phyloP scores from a whole-genome alignment of 1,140 invertebrate genomes.

The Pectinophora gossypiella region DNA sequence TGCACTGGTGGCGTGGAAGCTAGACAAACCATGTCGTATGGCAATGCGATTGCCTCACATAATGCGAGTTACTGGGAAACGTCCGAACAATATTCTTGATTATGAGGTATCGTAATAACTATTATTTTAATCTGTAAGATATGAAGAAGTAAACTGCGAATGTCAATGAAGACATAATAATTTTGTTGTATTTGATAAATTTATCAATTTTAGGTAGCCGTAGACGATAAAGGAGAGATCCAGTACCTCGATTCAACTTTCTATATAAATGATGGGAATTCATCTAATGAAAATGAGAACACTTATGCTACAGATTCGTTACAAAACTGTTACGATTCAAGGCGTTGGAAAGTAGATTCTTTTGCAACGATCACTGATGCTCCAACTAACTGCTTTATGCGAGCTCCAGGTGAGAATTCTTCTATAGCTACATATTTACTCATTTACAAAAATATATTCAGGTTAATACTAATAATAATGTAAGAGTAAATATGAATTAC shows the following conservation, averaged over 20 bases:
- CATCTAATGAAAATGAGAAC: not conserved
- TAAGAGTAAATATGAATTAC: too few relatives aligned
- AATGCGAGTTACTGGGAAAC: constrained; percentile 78
- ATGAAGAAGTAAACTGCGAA: not conserved
- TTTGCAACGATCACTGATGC: not conserved
- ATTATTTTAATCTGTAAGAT: not conserved
- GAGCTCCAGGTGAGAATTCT: too few relatives aligned
- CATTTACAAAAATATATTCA: too few relatives aligned
- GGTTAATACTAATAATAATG: too few relatives aligned
- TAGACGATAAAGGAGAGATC: not conserved
- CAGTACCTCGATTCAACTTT: not conserved
- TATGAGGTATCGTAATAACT: constrained; percentile 34
- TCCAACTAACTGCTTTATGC: not conserved
- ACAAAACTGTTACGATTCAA: not conserved
- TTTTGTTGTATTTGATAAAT: not conserved
- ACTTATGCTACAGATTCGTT: not conserved
- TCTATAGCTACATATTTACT: too few relatives aligned
- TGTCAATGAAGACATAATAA: not conserved
- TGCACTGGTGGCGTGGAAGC: constrained; percentile 75
- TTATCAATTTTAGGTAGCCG: not conserved
- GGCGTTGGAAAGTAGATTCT: not conserved
- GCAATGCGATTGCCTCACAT: constrained; percentile 78
- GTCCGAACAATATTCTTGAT: constrained; percentile 58
- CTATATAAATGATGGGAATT: not conserved
- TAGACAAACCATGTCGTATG: constrained; percentile 77